phyloP scores from a whole-genome alignment of 2,113 vertebrate genomes.

The Sitta europaea region DNA sequence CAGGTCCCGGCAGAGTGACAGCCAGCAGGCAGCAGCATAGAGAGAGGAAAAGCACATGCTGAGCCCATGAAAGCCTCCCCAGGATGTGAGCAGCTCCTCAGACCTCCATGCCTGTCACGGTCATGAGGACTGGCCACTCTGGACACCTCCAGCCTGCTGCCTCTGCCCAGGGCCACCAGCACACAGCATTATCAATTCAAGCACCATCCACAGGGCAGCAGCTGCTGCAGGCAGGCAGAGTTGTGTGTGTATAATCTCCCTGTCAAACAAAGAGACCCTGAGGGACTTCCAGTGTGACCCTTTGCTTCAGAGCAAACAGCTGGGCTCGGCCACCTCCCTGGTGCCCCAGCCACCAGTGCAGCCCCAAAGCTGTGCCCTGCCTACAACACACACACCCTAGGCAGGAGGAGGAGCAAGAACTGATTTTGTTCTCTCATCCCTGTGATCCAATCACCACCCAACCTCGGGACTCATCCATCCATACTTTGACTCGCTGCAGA shows the following conservation, averaged over 20 bases:
- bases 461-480: background rate
- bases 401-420: background rate
- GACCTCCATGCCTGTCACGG: fast-evolving
- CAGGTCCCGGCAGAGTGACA: fast-evolving
- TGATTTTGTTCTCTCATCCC: background rate
- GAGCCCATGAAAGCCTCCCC: background rate
- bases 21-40: background rate
- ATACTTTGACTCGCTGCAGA: background rate
- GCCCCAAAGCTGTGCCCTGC: background rate
- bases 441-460: slow-evolving; percentile 11
- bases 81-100: background rate
- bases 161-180: background rate
- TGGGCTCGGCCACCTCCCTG: fast-evolving
- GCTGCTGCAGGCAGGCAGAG: background rate
- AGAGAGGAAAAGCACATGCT: background rate
- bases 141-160: background rate
- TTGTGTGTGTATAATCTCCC: background rate
- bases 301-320: background rate
- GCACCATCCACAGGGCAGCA: background rate
- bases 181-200: background rate
- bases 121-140: background rate
- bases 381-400: fast-evolving
- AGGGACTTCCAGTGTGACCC: background rate
- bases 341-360: background rate
- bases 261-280: background rate